Percentiles rank a stretch among this genome's conserved stretches.
Conservation (phyloP, 37 sponge, comb jelly and placozoan genomes). For the Ephydatia muelleri region DNA sequence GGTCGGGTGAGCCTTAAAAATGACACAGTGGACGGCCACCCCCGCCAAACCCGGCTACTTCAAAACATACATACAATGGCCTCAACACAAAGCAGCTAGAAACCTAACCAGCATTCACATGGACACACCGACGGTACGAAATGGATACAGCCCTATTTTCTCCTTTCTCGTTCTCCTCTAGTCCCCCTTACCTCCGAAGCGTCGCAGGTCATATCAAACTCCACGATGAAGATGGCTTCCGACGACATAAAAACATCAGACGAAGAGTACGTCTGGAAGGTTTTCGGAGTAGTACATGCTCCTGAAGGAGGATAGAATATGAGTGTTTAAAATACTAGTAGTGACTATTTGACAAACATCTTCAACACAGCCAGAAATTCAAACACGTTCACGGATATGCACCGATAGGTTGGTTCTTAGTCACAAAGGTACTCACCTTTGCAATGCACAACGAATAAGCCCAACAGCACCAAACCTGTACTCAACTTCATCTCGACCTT, state of each 20-base stretch:
- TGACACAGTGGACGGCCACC: too few relatives aligned
- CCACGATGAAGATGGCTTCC: constrained; percentile 57
- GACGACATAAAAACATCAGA: constrained; percentile 47
- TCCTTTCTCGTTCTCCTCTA: too few relatives aligned
- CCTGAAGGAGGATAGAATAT: background rate
- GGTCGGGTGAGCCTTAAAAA: background rate
- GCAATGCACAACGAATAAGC: background rate
- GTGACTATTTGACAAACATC: background rate
- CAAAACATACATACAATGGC: too few relatives aligned
- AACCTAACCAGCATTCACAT: too few relatives aligned
- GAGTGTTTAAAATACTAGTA: background rate
- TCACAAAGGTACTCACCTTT: constrained; percentile 1
- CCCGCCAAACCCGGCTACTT: too few relatives aligned
- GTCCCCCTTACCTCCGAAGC: constrained; percentile 16
- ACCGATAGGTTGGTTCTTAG: too few relatives aligned
- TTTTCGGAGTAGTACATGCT: constrained; percentile 55
- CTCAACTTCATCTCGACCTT: background rate
- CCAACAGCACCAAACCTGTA: background rate
- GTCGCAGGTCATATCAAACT: constrained; percentile 49
- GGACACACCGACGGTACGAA: too few relatives aligned
- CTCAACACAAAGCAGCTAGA: too few relatives aligned
- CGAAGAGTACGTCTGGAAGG: constrained; percentile 56
- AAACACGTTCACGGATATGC: background rate
- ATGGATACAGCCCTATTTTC: too few relatives aligned
- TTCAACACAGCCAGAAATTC: background rate